A percentile compares a stretch with the other conserved stretches of the same genome.
Conservation (phyloP, 2,797 vertebrate species). For the Syncerus caffer region DNA sequence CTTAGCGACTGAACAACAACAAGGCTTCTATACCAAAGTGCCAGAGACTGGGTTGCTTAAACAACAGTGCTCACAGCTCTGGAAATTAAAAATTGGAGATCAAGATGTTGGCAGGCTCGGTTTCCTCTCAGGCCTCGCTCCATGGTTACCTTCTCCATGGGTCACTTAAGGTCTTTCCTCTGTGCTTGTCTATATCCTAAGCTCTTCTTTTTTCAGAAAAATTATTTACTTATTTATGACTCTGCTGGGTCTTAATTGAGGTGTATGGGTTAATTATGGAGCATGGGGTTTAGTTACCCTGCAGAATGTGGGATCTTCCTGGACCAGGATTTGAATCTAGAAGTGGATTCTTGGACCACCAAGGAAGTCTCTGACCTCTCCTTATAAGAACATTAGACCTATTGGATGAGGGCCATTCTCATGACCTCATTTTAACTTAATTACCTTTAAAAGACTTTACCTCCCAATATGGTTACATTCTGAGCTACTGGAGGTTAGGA, state of each 20-base stretch:
- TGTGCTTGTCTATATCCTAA: background rate
- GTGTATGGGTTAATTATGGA: background rate
- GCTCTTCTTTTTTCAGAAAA: background rate
- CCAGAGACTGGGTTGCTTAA: background rate
- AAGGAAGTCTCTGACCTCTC: background rate
- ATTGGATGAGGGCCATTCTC: background rate
- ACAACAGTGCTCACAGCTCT: background rate
- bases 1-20: background rate
- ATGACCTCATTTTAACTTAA: background rate
- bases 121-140: background rate
- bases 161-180: background rate
- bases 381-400: background rate
- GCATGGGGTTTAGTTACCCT: background rate
- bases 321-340: background rate
- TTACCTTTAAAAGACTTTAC: background rate
- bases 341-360: background rate
- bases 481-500: background rate
- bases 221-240: background rate
- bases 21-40: background rate
- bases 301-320: background rate
- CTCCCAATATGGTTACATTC: background rate
- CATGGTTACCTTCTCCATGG: fast-evolving
- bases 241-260: background rate
- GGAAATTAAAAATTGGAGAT: background rate
- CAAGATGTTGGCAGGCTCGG: background rate